These are phyloP conservation scores for Lonchura striata DNA, from an alignment of 2,113 vertebrate species.

Conservation along the genomic window DNA sequence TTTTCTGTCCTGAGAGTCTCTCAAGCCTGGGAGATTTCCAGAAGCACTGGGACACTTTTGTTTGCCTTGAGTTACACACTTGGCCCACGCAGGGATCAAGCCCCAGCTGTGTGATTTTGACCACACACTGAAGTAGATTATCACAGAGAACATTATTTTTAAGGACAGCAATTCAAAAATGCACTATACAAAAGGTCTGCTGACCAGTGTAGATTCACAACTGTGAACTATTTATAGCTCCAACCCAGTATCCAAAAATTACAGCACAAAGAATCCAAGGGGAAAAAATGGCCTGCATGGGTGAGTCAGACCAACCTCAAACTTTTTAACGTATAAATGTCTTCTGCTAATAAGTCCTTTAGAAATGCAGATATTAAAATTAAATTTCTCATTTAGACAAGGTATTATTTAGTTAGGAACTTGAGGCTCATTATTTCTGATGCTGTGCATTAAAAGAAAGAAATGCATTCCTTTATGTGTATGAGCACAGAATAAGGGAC, in stretches of 20 bases:
- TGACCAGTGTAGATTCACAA: neutral
- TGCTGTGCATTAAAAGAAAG: neutral
- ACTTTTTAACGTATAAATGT: neutral
- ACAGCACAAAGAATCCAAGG: neutral
- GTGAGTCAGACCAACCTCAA: neutral
- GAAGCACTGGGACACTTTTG: neutral
- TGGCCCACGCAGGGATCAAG: neutral
- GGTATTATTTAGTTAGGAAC: constrained; percentile 22
- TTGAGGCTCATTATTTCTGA: constrained; percentile 4
- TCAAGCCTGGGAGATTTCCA: neutral
- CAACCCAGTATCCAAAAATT: neutral
- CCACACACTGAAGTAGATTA: neutral
- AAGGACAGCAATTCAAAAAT: neutral
- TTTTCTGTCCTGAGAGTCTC: neutral
- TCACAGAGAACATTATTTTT: neutral
- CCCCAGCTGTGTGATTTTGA: neutral
- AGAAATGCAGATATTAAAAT: constrained; percentile 22
- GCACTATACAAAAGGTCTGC: neutral
- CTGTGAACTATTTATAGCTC: neutral
- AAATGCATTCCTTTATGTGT: neutral
- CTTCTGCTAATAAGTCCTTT: neutral
- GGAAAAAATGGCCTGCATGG: neutral
- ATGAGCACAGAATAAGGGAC: no score
- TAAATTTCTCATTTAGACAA: constrained; percentile 11
- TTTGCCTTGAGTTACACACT: neutral